A percentile compares a stretch with the other conserved stretches of the same genome.
These are phyloP conservation scores for Prochilodus magdalenae DNA, from an alignment of 2,113 vertebrate species.

Conservation along the genomic window DNA sequence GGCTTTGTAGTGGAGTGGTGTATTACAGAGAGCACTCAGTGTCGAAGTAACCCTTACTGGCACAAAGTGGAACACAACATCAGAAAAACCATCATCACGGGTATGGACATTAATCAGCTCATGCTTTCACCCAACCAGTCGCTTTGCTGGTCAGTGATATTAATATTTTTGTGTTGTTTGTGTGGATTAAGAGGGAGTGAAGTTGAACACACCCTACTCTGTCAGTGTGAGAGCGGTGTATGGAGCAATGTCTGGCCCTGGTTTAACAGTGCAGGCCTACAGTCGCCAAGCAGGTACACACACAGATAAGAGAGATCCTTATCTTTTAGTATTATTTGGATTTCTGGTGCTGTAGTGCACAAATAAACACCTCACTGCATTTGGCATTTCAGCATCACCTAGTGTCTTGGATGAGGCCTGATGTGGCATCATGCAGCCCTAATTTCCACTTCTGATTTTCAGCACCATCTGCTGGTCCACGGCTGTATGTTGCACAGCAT, in stretches of 20 bases:
- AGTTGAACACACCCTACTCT: slow-evolving; percentile 31
- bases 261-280: background rate
- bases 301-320: background rate
- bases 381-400: too few relatives aligned
- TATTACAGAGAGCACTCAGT: background rate
- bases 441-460: background rate
- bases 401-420: background rate
- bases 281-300: slow-evolving; percentile 7
- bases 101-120: background rate
- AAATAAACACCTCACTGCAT: background rate
- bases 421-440: background rate
- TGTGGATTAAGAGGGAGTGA: slow-evolving; percentile 18
- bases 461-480: slow-evolving; percentile 50
- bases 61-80: background rate
- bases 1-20: slow-evolving; percentile 55
- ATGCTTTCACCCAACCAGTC: too few relatives aligned
- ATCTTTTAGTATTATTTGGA: too few relatives aligned
- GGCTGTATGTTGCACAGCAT: background rate
- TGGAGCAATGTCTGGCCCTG: background rate
- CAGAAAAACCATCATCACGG: background rate
- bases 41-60: background rate
- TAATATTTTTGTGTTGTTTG: slow-evolving; percentile 5
- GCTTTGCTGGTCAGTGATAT: background rate
- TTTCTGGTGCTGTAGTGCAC: too few relatives aligned
- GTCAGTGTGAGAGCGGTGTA: slow-evolving; percentile 23